Base-by-base conservation (phyloP, 30 jellyfish, hydroid and myxozoan genomes). In the Aurelia sp. region DNA sequence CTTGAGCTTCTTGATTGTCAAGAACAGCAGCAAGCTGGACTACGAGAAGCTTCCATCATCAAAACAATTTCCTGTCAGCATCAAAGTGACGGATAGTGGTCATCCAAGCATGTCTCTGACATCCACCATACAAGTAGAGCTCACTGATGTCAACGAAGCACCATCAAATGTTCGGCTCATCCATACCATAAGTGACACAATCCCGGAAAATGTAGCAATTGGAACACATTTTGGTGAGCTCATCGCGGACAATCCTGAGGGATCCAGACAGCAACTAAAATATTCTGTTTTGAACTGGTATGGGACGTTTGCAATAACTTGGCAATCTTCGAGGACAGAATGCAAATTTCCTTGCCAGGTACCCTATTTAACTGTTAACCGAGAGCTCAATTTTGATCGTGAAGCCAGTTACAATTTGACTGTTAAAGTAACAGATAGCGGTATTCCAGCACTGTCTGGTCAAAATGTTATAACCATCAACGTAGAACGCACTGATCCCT, bases 131-230 rank as follows among this genome's bases (percentile, higher is more conserved):
- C 78, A 80, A 59, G 74, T 93, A 31, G 74, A 80, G 55, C 66
- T 92, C 38, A 73, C 85, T 52, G 98, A 93, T 65, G 97, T 87
- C 27, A 93, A 93, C 85, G 98, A 93, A 72, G 86, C 97, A 12
- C 98, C 98, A n/a, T 58, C 91, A 3, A 81, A 87, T 18, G 83
- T 93, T 35, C 73, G 88, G 20, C 31, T 93, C 65, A 78, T 82
- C 17, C 31, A 69, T 21, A 84, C 72, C 3, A 20, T 41, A 33
- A 35, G 88, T 11, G 74, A 27, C 35, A 21, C 52, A 5, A 53
- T 93, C 21, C 72, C 92, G 4, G 98, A 93, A 71, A 88, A 78
- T 77, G 66, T 77, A 5, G 63, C 92, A 16, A 13, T 74, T 5
- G 92, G 88, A 22, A 52, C 92, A 12, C 66, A 51, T 21, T 24